Evolutionary conservation across 1,140 invertebrate genomes (phyloP), one percentile per base, ranked within the genome.

Genomic region (Parapsyche elsis): DNA sequence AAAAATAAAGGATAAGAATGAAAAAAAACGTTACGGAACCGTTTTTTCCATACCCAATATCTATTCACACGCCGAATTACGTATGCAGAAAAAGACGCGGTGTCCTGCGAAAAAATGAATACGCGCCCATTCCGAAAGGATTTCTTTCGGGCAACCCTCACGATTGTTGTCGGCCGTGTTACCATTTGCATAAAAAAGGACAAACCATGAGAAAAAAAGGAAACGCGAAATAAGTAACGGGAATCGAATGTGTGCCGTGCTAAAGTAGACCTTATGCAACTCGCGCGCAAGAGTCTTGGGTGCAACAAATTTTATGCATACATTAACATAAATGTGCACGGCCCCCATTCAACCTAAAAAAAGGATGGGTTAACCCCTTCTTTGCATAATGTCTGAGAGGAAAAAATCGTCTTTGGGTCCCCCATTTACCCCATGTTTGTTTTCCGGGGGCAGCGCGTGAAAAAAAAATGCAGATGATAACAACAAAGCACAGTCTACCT

Each of bases 271-370:
- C 64, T 67, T 67, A 67, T 30, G 64, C 64, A 67, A 67, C 64
- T 21, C 4, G 21, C 49, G 1, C 64, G 21, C 64, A 67, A 67
- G 64, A 23, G 57, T 21, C n/a, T 61, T 19, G 24, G 38, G 59
- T 84, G 85, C 82, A 86, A 86, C 84, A 84, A 88, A 89, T 88
- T 88, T 88, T 89, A 89, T 89, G 88, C 88, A 85, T 86, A 87
- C 87, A 89, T 89, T 89, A 89, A 88, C 88, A 89, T 89, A 89
- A 76, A 89, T 88, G 86, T 89, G 88, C 87, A 88, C 88, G 84
- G 86, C 86, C 30, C 87, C 88, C 87, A 88, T 89, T 89, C 86
- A 88, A 88, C 87, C 87, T 88, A 89, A 88, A 89, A 89, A 89
- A 88, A 89, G 88, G 88, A 89, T 89, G 88, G 88, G 87, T 89